Conservation (phyloP, 2,888 invertebrate genomes). For the Antheraea assamensis region DNA sequence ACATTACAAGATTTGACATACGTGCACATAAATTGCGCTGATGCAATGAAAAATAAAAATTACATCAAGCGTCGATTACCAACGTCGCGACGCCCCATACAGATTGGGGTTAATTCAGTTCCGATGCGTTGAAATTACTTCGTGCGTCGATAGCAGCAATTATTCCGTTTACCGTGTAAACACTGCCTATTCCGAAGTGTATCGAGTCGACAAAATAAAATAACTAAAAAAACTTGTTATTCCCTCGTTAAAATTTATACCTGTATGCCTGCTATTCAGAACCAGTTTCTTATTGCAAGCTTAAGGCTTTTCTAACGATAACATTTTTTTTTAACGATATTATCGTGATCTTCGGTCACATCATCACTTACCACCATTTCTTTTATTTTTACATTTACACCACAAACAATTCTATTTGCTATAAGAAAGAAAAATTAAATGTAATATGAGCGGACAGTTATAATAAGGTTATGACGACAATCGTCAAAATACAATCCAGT, state of each 20-base stretch:
- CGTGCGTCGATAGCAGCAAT: background rate
- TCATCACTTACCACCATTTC: background rate
- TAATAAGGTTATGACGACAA: too few species aligned
- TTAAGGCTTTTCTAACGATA: background rate
- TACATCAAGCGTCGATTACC: constrained; percentile 53
- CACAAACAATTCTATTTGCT: background rate
- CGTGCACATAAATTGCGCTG: constrained; percentile 39
- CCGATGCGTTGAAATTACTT: constrained; percentile 37
- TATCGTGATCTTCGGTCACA: background rate
- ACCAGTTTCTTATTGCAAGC: background rate
- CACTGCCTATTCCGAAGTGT: constrained; percentile 2
- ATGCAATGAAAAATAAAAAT: constrained; percentile 70
- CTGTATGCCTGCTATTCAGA: background rate
- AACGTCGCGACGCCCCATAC: constrained; percentile 27
- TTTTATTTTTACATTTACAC: background rate
- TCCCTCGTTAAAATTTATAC: background rate
- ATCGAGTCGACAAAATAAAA: background rate
- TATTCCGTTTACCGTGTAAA: background rate
- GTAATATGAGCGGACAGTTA: too few species aligned
- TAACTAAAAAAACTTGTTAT: background rate
- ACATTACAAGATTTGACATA: background rate
- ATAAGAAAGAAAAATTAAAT: too few species aligned
- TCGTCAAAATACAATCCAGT: too few species aligned
- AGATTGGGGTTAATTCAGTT: constrained; percentile 59
- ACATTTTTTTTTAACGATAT: too few species aligned